These are phyloP conservation scores for Natator depressus DNA, from an alignment of 2,113 vertebrate species.

Conservation along the genomic window DNA sequence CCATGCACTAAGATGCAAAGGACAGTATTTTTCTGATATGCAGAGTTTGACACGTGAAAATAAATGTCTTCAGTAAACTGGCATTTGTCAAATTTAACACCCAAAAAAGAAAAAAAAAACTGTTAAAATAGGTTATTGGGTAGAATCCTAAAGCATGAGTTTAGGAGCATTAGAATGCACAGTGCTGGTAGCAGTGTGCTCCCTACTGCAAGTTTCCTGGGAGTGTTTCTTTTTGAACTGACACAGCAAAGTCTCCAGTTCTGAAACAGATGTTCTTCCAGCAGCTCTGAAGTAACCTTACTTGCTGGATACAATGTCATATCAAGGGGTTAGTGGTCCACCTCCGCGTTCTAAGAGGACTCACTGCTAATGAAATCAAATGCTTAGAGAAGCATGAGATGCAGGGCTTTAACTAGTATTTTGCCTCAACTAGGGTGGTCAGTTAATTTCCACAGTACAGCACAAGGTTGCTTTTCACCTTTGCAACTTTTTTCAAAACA, in stretches of 20 bases:
- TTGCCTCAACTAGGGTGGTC: constrained; percentile 63
- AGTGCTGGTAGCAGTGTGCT: constrained; percentile 28
- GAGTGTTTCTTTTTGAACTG: constrained; percentile 74
- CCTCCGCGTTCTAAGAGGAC: constrained; percentile 50
- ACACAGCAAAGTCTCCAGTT: constrained; percentile 66
- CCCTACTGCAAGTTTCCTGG: constrained; percentile 72
- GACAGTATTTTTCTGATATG: constrained; percentile 27
- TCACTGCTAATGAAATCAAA: constrained; percentile 74
- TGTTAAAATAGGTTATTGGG: not conserved
- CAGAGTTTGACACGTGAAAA: constrained; percentile 26
- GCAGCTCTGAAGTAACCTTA: constrained; percentile 47
- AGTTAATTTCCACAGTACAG: constrained; percentile 32
- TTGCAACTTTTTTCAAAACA: constrained; percentile 72
- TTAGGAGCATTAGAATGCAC: constrained; percentile 19
- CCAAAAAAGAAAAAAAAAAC: not conserved
- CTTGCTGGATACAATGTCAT: constrained; percentile 40
- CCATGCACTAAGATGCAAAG: constrained; percentile 6
- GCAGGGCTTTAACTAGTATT: constrained; percentile 59
- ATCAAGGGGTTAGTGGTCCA: constrained; percentile 35
- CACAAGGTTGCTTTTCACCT: constrained; percentile 47
- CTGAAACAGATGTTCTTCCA: constrained; percentile 53
- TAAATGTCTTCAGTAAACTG: constrained; percentile 8
- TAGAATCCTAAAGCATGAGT: not conserved
- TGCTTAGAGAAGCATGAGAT: constrained; percentile 75
- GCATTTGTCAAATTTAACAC: not conserved